These are phyloP conservation scores for Cydia pomonella DNA, from an alignment of 1,140 invertebrate genomes.

Conservation along the genomic window DNA sequence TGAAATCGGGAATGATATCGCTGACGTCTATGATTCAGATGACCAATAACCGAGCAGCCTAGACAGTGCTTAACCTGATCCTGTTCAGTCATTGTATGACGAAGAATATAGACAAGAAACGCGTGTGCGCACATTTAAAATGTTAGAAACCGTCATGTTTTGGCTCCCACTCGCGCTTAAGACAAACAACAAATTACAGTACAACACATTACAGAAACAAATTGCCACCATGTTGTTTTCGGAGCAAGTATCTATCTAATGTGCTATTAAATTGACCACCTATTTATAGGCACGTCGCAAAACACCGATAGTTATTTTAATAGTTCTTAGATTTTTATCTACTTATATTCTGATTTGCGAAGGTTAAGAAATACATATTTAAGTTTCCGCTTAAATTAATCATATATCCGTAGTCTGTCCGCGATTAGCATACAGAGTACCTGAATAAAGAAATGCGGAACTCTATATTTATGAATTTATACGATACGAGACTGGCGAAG, in stretches of 20 bases:
- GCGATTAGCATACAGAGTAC: not conserved
- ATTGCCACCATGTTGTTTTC: not conserved
- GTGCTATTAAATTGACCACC: not conserved
- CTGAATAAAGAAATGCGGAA: not conserved
- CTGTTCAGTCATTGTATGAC: too few species aligned
- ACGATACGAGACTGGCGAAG: not conserved
- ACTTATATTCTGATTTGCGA: not conserved
- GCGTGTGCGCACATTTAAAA: too few species aligned
- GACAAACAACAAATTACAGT: too few species aligned
- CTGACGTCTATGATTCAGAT: too few species aligned
- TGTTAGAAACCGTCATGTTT: too few species aligned
- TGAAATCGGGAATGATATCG: too few species aligned
- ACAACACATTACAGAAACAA: not conserved
- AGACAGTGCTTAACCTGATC: too few species aligned
- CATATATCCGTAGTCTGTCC: not conserved
- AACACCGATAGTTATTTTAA: not conserved
- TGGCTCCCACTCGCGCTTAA: too few species aligned
- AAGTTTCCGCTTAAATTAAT: not conserved
- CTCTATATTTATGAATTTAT: not conserved
- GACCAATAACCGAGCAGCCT: too few species aligned
- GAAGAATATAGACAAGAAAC: too few species aligned
- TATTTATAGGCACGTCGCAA: not conserved
- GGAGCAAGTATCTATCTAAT: not conserved
- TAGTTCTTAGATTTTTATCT: not conserved
- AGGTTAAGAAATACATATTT: not conserved